Conservation (phyloP, 2,797 vertebrate genomes). For the Morelia viridis region DNA sequence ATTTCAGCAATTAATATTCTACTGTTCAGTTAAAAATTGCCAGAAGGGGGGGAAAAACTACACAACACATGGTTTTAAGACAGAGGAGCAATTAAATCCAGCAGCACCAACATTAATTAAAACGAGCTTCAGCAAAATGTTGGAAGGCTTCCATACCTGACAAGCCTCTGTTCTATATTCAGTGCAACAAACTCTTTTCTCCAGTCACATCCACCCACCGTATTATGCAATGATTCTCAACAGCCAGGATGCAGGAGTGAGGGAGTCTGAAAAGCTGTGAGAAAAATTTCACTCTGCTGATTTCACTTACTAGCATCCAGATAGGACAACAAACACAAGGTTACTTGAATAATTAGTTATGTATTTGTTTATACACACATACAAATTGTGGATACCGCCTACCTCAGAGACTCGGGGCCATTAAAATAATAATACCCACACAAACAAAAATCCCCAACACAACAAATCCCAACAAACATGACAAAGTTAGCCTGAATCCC, state of each 20-base stretch:
- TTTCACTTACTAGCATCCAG: neutral
- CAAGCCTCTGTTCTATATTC: neutral
- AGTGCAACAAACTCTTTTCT: neutral
- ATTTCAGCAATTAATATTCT: neutral
- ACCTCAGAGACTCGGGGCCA: neutral
- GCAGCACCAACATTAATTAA: neutral
- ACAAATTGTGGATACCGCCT: neutral
- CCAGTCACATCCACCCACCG: neutral
- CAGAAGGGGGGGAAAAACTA: neutral
- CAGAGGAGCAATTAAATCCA: neutral
- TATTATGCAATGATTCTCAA: neutral
- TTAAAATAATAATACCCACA: neutral
- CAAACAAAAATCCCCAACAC: neutral
- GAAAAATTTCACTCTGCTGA: neutral
- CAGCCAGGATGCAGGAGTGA: neutral
- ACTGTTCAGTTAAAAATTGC: neutral
- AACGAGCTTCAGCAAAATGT: neutral
- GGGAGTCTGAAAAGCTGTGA: neutral
- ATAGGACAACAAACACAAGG: neutral
- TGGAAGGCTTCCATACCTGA: neutral
- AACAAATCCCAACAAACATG: neutral
- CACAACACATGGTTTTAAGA: neutral
- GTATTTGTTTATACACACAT: neutral
- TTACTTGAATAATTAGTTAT: neutral
- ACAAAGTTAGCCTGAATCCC: neutral